Base-by-base conservation (phyloP, 2,797 vertebrate genomes). In the Telmatherina bonti region DNA sequence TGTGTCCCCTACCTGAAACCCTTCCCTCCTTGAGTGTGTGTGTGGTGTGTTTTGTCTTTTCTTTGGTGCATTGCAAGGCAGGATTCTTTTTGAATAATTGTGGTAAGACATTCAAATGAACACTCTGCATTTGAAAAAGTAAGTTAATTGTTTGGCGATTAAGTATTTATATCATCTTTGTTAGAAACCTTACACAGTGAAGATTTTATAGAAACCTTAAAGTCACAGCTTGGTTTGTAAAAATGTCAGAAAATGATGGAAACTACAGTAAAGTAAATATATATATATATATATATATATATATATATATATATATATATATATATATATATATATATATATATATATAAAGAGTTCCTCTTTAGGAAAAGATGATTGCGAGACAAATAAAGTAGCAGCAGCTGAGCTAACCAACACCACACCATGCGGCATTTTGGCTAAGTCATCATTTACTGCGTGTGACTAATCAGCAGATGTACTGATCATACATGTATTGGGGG, bases 1-100 rank as follows among this genome's bases (percentile, higher is more conserved):
- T 90, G 82, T 92, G 52, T 75, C 72, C 61, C 45, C 56, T 70
- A 88, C 79, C 82, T 76, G 82, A 86, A 80, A 67, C n/a, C 70
- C n/a, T n/a, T n/a, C 49, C 54, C 62, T 61, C 65, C 56, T 41
- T 30, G 33, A 26, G 10, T 33, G 51, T 68, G 57, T 56, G 43
- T 69, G 49, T 30, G n/a, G 62, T 15, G 49, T n/a, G 43, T 35
- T 41, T 16, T 45, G 7, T 52, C 22, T 36, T 4, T 35, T 20
- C 7, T n/a, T 38, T 56, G 62, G 22, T 55, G 16, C 51, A 15
- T 41, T 55, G 29, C 58, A 27, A 77, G 53, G 35, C 26, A 66
- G 57, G 18, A 16, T 24, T 66, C 43, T 29, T 54, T 57, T 65
- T 22, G 62, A 62, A 60, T 54, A 30, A 58, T 31, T 62, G 52